Conservation (phyloP, 2,113 vertebrate species). For the Candoia aspera region DNA sequence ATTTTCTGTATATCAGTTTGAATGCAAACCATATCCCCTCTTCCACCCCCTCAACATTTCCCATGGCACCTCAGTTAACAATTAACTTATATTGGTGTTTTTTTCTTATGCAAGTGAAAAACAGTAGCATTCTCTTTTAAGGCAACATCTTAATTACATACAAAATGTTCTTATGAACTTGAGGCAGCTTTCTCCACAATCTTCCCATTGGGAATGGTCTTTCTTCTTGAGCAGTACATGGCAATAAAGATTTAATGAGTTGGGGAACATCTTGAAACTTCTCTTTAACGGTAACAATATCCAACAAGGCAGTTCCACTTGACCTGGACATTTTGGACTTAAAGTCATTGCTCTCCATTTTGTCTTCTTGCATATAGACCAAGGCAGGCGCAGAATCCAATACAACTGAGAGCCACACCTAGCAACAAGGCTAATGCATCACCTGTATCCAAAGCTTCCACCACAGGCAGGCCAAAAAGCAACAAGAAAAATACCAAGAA, state of each 20-base stretch:
- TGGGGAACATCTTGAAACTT: conserved; percentile 32
- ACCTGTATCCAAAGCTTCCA: conserved; percentile 85
- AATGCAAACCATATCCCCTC: conserved; percentile 12
- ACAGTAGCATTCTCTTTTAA: conserved; percentile 11
- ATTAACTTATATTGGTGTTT: not conserved
- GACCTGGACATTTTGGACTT: conserved; percentile 26
- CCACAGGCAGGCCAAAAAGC: conserved; percentile 73
- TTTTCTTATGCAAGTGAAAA: not conserved
- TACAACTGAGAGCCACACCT: conserved; percentile 74
- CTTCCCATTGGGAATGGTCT: not conserved
- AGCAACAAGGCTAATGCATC: conserved; percentile 86
- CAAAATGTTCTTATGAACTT: conserved; percentile 32
- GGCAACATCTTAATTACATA: conserved; percentile 40
- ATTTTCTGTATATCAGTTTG: conserved; percentile 43
- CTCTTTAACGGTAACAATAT: conserved; percentile 33
- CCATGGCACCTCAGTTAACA: not conserved
- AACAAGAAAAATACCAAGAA: conserved; percentile 65
- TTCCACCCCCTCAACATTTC: not conserved
- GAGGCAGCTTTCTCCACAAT: conserved; percentile 15
- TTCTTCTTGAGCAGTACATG: conserved; percentile 21
- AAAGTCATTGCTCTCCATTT: conserved; percentile 78
- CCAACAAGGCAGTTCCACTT: conserved; percentile 32
- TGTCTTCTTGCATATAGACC: conserved; percentile 89
- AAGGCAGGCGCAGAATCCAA: conserved; percentile 87
- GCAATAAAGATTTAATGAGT: conserved; percentile 40